Percentiles rank a stretch among this genome's conserved stretches.
Evolutionary conservation across 1,140 invertebrate species (phyloP).

Genomic region (Drosophila prosaltans): DNA sequence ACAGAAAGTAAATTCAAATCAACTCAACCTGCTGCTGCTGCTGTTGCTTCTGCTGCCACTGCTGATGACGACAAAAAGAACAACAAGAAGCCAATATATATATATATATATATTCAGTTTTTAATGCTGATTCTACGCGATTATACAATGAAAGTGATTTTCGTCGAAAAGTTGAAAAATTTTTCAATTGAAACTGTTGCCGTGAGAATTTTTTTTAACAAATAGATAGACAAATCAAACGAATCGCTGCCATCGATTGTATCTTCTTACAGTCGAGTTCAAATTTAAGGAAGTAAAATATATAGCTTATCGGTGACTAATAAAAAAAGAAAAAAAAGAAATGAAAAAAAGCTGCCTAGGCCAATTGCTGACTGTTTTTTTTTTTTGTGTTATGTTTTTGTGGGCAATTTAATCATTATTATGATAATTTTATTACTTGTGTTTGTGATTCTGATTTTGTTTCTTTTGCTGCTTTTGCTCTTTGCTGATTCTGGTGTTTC

Average conservation of each 20-base stretch:
- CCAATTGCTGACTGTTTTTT: background rate
- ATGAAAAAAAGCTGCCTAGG: conserved; percentile 9
- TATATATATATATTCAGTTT: background rate
- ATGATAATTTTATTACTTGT: background rate
- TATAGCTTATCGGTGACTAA: conserved; percentile 38
- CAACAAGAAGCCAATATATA: conserved; percentile 10
- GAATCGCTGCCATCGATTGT: conserved; percentile 54
- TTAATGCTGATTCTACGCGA: conserved; percentile 60
- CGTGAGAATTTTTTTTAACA: conserved; percentile 60
- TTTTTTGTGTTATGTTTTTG: background rate
- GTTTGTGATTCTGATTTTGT: conserved; percentile 6
- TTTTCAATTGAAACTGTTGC: conserved; percentile 63
- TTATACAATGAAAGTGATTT: conserved; percentile 66
- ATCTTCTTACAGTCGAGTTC: conserved; percentile 39
- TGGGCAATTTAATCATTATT: background rate
- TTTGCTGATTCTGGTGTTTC: conserved; percentile 29
- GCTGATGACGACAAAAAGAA: conserved; percentile 57
- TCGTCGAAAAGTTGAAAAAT: conserved; percentile 58
- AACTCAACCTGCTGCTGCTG: conserved; percentile 29
- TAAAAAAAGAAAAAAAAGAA: conserved; percentile 11
- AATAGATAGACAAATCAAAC: conserved; percentile 24
- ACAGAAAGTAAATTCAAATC: conserved; percentile 48
- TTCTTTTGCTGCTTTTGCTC: background rate
- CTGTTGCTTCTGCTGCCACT: conserved; percentile 37
- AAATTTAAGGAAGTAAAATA: conserved; percentile 68